Conservation (phyloP, 2,113 vertebrate species). For the Plotosus lineatus region DNA sequence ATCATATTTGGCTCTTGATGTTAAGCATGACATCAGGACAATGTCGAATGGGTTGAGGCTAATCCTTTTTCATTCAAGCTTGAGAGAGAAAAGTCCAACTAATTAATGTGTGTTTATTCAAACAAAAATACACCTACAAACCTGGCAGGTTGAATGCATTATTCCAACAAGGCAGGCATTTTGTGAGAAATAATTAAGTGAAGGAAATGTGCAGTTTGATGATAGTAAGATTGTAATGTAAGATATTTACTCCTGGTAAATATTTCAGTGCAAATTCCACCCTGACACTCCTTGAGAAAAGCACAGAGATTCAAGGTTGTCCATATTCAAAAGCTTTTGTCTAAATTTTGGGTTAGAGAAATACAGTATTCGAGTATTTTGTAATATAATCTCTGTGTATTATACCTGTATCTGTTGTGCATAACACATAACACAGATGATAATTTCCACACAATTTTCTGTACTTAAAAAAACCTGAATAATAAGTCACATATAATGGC, state of each 20-base stretch:
- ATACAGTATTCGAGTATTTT: background rate
- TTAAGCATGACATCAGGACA: constrained; percentile 37
- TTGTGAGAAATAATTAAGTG: background rate
- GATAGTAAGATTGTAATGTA: background rate
- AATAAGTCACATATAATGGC: background rate
- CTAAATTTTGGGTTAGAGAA: constrained; percentile 22
- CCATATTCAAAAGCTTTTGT: constrained; percentile 3
- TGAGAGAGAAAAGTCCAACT: background rate
- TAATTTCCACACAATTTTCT: background rate
- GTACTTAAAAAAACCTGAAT: background rate
- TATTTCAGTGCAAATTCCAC: background rate
- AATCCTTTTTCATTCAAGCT: constrained; percentile 13
- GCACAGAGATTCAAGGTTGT: background rate
- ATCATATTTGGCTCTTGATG: constrained; percentile 37
- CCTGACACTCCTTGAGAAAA: constrained; percentile 10
- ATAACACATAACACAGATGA: background rate
- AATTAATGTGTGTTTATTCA: background rate
- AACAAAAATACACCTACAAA: background rate
- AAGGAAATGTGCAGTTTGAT: background rate
- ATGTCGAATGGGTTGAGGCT: constrained; percentile 16
- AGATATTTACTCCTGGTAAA: constrained; percentile 1
- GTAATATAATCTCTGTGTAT: background rate
- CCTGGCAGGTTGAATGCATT: background rate
- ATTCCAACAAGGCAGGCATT: background rate
- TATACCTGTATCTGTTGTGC: background rate